phyloP scores from a whole-genome alignment of 2,888 invertebrate genomes.

The Miltochrista miniata region DNA sequence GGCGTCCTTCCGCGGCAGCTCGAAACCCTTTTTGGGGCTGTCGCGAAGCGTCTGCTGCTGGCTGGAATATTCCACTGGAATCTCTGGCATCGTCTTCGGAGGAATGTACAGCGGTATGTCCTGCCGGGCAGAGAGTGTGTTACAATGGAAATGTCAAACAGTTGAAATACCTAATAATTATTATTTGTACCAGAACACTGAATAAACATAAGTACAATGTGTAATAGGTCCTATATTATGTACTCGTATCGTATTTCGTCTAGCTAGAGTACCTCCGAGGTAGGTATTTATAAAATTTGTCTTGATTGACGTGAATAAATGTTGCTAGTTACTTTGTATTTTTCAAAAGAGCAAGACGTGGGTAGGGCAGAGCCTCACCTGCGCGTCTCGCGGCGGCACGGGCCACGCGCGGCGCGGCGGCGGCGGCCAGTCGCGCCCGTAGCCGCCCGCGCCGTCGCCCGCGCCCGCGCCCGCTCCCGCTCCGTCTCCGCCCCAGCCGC shows the following conservation, averaged over 20 bases:
- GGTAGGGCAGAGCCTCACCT: slow-evolving; percentile 31
- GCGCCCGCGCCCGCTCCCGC: too few relatives aligned
- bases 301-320: neutral
- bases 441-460: slow-evolving; percentile 40
- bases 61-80: slow-evolving; percentile 57
- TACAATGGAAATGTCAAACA: too few relatives aligned
- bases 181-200: too few relatives aligned
- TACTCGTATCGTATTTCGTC: too few relatives aligned
- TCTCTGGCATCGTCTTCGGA: slow-evolving; percentile 68
- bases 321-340: too few relatives aligned
- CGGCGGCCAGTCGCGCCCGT: slow-evolving; percentile 48
- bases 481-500: slow-evolving; percentile 25
- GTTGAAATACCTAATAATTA: too few relatives aligned
- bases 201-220: too few relatives aligned
- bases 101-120: slow-evolving; percentile 59
- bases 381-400: slow-evolving; percentile 53
- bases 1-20: slow-evolving; percentile 36
- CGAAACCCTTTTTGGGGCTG: slow-evolving; percentile 69
- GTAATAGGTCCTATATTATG: too few relatives aligned
- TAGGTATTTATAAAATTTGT: too few relatives aligned
- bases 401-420: slow-evolving; percentile 70
- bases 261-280: too few relatives aligned
- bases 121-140: slow-evolving; percentile 34
- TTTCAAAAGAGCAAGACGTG: neutral
- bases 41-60: slow-evolving; percentile 65